Base-by-base conservation (phyloP, 1,140 invertebrate species). In the Drosophila nebulosa region DNA sequence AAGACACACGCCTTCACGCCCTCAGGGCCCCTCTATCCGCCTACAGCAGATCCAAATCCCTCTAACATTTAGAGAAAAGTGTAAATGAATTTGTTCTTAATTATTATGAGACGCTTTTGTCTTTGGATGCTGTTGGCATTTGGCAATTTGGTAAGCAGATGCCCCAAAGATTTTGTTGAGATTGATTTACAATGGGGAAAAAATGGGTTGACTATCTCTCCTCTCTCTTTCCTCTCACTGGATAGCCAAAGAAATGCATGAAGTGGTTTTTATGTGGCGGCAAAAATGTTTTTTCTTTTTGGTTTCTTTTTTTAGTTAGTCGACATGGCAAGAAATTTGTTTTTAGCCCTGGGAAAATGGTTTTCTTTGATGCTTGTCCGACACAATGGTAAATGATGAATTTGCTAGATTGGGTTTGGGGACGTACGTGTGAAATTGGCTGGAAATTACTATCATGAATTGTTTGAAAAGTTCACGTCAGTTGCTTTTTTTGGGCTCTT, bases 81-180 rank as follows among this genome's bases (percentile, higher is more conserved):
- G 83, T 88, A 89, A 88, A 88, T 88, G 83, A 88, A 88, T 88
- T 88, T 88, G 83, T 88, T 88, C 83, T 88, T 88, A 88, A 88
- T 88, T 88, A 88, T 88, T 69, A 79, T 77, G 75, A 61, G 56
- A 74, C 61, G 32, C 16, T 59, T 69, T 61, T 46, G 55, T 32
- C 16, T 24, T 57, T 69, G 1, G 16, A 46, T 46, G 39, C 39
- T 46, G 39, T 35, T 32, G 65, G 64, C 67, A 61, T 46, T 79
- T 85, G 76, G 77, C 80, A 79, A 80, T 79, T 81, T 60, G 74
- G 58, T 65, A 53, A 30, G 53, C 55, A 79, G 61, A 63, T 24
- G 63, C 64, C 76, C 68, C 39, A 46, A 46, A 73, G 80, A 69
- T 77, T 70, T 78, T 64, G 78, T 69, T 78, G 67, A 66, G 78